Evolutionary conservation across 2,888 invertebrate genomes (phyloP), one percentile per base, ranked within the genome.

Genomic region (Leptarthrus brevirostris): DNA sequence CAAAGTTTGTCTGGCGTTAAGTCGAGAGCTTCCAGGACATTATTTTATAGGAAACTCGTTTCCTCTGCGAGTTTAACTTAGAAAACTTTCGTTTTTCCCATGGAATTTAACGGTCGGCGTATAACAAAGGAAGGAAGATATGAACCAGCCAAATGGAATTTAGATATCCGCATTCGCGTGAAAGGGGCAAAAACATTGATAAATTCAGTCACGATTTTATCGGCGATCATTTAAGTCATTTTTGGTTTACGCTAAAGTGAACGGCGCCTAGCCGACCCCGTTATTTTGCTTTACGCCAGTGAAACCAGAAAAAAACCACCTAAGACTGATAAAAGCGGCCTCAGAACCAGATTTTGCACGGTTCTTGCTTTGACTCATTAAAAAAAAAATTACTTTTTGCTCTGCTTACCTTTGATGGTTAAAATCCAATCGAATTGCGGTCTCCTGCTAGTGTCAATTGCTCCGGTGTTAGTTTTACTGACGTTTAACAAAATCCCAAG

Each of bases 151-250:
- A 36, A 58, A 12, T 16, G 18, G 36, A 58, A 36, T 40, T 34
- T 58, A 20, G 36, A 20, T 36, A 58, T 36, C n/a, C 58, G n/a
- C 18, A n/a, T 18, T 8, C 49, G n/a, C 5, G 2, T 8, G 18
- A 5, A 18, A 18, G 49, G 18, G 18, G 18, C 8, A 18, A 18
- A 34, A 36, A 8, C 18, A 18, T 58, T 58, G 58, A 10, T 20
- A 58, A 58, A 58, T 58, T 12, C 40, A 36, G 58, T 58, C 58
- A 58, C 58, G 36, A 58, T 58, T n/a, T 58, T 40, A 58, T 58
- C 36, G 24, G 1, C 16, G 36, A 10, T 16, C 36, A 58, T 58
- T 36, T 36, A 34, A 20, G 58, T 58, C 36, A 30, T 34, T 56
- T 56, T 24, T n/a, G 56, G 24, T 56, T 58, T 18, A 36, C 58